Evolutionary conservation across 1,140 invertebrate species (phyloP).

Genomic region (Cydia splendana): DNA sequence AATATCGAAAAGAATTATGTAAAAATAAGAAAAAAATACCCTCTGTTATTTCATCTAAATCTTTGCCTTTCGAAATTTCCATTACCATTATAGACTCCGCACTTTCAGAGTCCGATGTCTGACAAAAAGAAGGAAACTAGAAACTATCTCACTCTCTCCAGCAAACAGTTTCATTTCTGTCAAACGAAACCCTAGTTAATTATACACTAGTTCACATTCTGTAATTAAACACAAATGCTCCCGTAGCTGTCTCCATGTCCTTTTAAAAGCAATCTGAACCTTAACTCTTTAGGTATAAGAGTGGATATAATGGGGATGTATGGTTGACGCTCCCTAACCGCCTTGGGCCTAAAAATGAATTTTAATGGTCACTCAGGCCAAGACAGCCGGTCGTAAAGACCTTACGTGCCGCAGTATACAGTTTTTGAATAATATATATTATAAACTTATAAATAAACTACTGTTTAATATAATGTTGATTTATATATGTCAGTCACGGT

Average conservation of each 20-base stretch:
- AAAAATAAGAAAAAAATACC: no score
- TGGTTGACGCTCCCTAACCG: not conserved
- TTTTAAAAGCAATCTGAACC: not conserved
- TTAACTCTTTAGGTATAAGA: not conserved
- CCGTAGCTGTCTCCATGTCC: not conserved
- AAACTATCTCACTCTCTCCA: not conserved
- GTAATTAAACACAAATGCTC: constrained; percentile 8
- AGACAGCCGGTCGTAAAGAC: constrained; percentile 17
- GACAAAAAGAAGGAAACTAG: not conserved
- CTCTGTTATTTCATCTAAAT: no score
- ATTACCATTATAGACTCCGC: not conserved
- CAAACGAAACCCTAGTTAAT: not conserved
- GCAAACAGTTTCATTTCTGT: not conserved
- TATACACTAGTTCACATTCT: constrained; percentile 6
- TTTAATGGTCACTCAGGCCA: constrained; percentile 24
- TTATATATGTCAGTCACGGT: no score
- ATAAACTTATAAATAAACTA: no score
- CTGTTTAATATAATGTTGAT: no score
- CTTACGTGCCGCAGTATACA: not conserved
- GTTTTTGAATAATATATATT: not conserved
- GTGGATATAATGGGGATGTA: not conserved
- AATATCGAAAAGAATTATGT: no score
- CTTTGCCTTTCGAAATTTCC: not conserved
- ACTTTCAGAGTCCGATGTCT: not conserved
- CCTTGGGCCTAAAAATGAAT: constrained; percentile 13